Base-by-base conservation (phyloP, 2,888 invertebrate species). In the Pammene aurita region DNA sequence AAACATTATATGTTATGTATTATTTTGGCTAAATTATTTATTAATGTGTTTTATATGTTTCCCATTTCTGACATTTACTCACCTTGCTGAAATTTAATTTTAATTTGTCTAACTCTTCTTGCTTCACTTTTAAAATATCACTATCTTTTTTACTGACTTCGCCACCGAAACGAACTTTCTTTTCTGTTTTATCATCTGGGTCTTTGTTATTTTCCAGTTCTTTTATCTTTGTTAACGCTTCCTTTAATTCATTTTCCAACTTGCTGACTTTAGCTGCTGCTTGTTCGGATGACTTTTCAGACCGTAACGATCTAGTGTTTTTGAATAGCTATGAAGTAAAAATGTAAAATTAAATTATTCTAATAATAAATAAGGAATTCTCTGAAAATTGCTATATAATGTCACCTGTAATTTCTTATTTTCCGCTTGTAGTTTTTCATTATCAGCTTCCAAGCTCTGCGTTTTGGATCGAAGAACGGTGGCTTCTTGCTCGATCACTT, bases 401-500 rank as follows among this genome's bases (percentile, higher is more conserved):
- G 35, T 52, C 84, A 93, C 93, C 83, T 95, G 94, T 76, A 96
- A 82, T 72, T 94, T 94, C 77, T 95, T 96, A 79, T 96, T 96
- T 85, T 97, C 96, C 57, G 94, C 92, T 69, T 92, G 89, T 62
- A 97, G 82, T 84, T 95, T 96, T 74, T 97, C 96, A 80, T 96
- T 96, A 80, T 97, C 96, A 44, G 88, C 88, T 87, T 97, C 96
- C 34, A 97, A 84, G 42, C 92, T 93, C 79, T 95, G 94, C 16
- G 95, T 94, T 86, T 95, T 96, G 38, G 93, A 91, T 73, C 96
- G 91, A 62, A 96, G 87, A 61, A 95, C 94, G 64, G 92, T 92
- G 2, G 95, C 95, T 87, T 97, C 97, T 85, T 96, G 96, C 84
- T 96, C 96, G 64, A 96, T 94, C 0, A 95, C 93, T 87, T 96